A percentile compares a stretch with the other conserved stretches of the same genome.
phyloP scores from a whole-genome alignment of 2,888 invertebrate genomes.

The Dermolepida albohirtum region DNA sequence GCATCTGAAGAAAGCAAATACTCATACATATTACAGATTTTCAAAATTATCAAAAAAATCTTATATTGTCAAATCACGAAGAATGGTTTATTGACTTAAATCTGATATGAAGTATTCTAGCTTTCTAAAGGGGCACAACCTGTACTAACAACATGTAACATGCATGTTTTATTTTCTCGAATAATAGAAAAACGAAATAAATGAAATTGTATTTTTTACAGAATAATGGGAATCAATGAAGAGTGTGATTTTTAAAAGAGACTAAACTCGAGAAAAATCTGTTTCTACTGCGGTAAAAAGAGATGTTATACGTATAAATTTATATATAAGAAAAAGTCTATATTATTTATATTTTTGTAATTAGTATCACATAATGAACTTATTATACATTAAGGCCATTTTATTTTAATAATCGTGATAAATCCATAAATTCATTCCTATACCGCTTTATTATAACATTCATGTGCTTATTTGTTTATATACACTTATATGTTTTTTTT shows the following conservation, averaged over 20 bases:
- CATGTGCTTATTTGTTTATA: constrained; percentile 8
- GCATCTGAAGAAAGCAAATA: too few species aligned
- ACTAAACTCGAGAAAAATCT: constrained; percentile 12
- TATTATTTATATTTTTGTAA: constrained; percentile 42
- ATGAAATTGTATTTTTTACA: constrained; percentile 25
- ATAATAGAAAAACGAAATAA: too few species aligned
- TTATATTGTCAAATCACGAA: too few species aligned
- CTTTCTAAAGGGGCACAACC: too few species aligned
- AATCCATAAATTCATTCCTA: constrained; percentile 41
- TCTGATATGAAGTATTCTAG: too few species aligned
- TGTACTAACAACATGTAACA: too few species aligned
- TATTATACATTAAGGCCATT: constrained; percentile 8
- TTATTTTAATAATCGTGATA: constrained; percentile 43
- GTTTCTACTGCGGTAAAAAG: constrained; percentile 15
- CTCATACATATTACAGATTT: too few species aligned
- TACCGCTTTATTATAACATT: constrained; percentile 21
- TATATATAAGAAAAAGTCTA: constrained; percentile 29
- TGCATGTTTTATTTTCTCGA: too few species aligned
- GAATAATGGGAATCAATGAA: constrained; percentile 40
- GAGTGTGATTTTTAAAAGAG: constrained; percentile 12
- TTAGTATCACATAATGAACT: constrained; percentile 18
- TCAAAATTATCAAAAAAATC: too few species aligned
- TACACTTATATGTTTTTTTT: constrained; percentile 18
- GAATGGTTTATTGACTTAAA: too few species aligned
- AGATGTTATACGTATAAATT: constrained; percentile 2